Conservation (phyloP, 2,797 vertebrate species). For the Gadopsis bispinosus region DNA sequence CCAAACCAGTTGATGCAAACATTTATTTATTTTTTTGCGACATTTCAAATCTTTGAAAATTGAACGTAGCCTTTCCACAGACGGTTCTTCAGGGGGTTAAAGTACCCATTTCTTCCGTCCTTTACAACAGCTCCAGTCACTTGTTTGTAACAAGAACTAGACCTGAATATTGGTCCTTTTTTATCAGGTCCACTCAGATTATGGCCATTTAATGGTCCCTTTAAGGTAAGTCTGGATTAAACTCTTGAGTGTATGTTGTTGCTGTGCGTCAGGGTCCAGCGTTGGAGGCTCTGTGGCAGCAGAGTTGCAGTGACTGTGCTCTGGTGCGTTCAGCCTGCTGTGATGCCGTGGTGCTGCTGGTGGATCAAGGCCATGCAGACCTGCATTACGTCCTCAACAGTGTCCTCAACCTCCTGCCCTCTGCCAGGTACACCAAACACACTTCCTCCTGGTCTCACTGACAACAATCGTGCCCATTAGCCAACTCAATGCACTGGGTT, state of each 20-base stretch:
- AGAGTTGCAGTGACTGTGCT: conserved; percentile 88
- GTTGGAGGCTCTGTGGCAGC: conserved; percentile 93
- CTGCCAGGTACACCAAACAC: conserved; percentile 86
- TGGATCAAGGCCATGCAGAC: conserved; percentile 91
- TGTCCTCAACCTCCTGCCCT: conserved; percentile 92
- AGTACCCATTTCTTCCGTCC: not conserved
- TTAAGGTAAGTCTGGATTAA: not conserved
- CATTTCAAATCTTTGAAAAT: no score
- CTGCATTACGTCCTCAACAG: conserved; percentile 88
- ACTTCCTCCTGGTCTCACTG: not conserved
- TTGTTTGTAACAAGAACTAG: not conserved
- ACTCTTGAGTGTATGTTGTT: not conserved
- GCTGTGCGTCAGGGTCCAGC: conserved; percentile 86
- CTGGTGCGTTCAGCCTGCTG: conserved; percentile 90
- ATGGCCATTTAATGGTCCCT: no score
- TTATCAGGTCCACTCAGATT: not conserved
- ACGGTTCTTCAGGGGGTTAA: no score
- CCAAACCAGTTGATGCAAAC: no score
- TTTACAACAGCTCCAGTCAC: not conserved
- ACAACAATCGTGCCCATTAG: not conserved
- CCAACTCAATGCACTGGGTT: no score
- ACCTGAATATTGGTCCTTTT: not conserved
- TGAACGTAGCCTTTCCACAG: not conserved
- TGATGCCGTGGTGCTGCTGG: conserved; percentile 90
- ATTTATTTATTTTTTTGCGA: no score